Base-by-base conservation (phyloP, 2,113 vertebrate species). In the Chlorodrepanis virens region DNA sequence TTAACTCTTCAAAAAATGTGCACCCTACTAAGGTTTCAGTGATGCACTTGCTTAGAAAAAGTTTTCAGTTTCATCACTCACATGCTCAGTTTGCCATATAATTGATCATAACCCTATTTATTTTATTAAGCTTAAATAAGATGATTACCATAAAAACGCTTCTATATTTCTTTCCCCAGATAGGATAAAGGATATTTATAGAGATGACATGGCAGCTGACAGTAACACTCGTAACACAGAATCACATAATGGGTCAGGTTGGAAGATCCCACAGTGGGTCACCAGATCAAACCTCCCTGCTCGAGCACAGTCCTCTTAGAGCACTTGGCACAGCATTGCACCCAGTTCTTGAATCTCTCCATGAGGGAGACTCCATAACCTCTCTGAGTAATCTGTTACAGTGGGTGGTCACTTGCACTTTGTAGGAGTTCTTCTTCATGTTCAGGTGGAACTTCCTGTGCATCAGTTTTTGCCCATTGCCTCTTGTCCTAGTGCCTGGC, bases 371-470 rank as follows among this genome's bases (percentile, higher is more conserved):
- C 6, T 53, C 39, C 39, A 53, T 18, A 45, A 53, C 1, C 1
- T 39, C 14, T 33, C 21, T 39, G 45, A 8, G 6, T 17, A 44
- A 52, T 33, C 44, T 77, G 53, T 44, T 77, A 22, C 18, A 33
- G 18, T 15, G 14, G 7, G 10, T 44, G 9, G 14, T 44, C 45
- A 44, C 21, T 67, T 0, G 0, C 13, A 44, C 31, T 27, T 11
- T 59, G 25, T 12, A 35, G 21, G 37, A 54, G 11, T 13, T 45
- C 33, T 52, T 60, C 39, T 23, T 60, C 11, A 5, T 60, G 9
- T 33, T 69, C 6, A 15, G 5, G 33, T 69, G 18, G 45, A 69
- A 23, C 37, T 37, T 44, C 17, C 44, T 44, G 11, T 44, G 17
- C 8, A 69, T 19, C 31, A 33, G 11, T 37, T 27, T 59, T 22